phyloP scores from a whole-genome alignment of 2,888 invertebrate genomes.

The Cryptophagus acutangulus region DNA sequence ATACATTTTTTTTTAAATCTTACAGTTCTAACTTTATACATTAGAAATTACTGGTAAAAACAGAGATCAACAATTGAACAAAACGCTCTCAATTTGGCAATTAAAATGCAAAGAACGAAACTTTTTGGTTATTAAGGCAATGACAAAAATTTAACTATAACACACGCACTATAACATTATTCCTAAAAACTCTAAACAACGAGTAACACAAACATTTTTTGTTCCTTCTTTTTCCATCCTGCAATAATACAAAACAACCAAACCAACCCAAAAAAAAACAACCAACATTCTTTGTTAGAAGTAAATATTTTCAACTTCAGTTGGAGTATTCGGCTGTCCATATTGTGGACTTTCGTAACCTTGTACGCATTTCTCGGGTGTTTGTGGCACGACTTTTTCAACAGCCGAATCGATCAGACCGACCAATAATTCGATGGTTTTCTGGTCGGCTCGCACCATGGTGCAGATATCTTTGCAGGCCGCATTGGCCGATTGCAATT shows the following conservation, averaged over 20 bases:
- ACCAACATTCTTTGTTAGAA: constrained; percentile 31
- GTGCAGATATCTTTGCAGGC: constrained; percentile 44
- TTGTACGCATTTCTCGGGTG: constrained; percentile 21
- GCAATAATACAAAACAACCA: constrained; percentile 10
- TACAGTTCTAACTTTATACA: no score
- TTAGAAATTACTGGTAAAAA: constrained; percentile 19
- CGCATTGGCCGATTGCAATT: constrained; percentile 46
- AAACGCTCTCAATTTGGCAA: no score
- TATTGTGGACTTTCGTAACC: constrained; percentile 42
- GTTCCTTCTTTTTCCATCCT: constrained; percentile 10
- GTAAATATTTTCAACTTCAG: constrained; percentile 46
- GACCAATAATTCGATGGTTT: constrained; percentile 54
- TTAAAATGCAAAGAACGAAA: no score
- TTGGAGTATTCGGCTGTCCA: constrained; percentile 47
- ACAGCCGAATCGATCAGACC: constrained; percentile 57
- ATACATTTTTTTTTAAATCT: no score
- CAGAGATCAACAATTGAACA: constrained; percentile 19
- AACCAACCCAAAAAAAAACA: constrained; percentile 4
- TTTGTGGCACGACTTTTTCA: constrained; percentile 45
- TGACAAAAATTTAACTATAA: background rate
- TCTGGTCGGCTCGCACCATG: constrained; percentile 51
- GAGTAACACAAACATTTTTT: constrained; percentile 20
- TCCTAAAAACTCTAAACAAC: constrained; percentile 21
- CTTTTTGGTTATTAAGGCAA: constrained; percentile 16
- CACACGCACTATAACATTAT: constrained; percentile 13